phyloP scores from a whole-genome alignment of 2,797 vertebrate genomes.

The Chromis chromis region DNA sequence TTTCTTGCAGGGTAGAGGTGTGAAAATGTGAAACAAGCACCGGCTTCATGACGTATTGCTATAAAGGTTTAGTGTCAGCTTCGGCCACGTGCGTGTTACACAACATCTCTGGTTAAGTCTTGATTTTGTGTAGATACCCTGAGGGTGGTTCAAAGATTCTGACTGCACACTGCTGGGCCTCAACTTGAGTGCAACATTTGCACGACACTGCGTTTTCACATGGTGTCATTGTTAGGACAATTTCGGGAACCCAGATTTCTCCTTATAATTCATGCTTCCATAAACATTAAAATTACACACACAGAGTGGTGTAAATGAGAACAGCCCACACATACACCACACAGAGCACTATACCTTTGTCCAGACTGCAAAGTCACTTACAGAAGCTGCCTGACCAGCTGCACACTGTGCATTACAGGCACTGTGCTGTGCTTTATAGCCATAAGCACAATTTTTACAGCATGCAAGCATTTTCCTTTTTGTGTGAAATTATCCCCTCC shows the following conservation, averaged over 20 bases:
- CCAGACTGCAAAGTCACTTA: conserved; percentile 40
- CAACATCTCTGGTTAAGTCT: conserved; percentile 15
- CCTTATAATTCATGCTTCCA: not conserved
- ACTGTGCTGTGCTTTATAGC: conserved; percentile 63
- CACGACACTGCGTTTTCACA: not conserved
- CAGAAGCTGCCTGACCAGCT: conserved; percentile 62
- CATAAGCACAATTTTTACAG: conserved; percentile 66
- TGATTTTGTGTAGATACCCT: conserved; percentile 2
- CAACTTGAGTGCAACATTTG: conserved; percentile 1
- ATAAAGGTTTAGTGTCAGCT: not conserved
- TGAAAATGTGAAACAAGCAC: conserved; percentile 21
- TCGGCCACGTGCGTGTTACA: conserved; percentile 15
- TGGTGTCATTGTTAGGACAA: not conserved
- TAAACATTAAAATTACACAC: conserved; percentile 1
- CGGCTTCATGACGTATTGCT: conserved; percentile 15
- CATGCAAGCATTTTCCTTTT: conserved; percentile 68
- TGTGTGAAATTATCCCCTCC: conserved; percentile 62
- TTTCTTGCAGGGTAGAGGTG: not conserved
- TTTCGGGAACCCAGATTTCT: not conserved
- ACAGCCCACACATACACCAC: conserved; percentile 1
- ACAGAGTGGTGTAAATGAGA: conserved; percentile 18
- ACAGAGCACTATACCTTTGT: conserved; percentile 12
- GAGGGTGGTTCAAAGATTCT: conserved; percentile 11
- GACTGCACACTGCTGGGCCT: not conserved
- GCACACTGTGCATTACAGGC: conserved; percentile 33